Evolutionary conservation across 1,140 invertebrate species (phyloP), one percentile per base, ranked within the genome.

Genomic region (Aleiodes sp.): DNA sequence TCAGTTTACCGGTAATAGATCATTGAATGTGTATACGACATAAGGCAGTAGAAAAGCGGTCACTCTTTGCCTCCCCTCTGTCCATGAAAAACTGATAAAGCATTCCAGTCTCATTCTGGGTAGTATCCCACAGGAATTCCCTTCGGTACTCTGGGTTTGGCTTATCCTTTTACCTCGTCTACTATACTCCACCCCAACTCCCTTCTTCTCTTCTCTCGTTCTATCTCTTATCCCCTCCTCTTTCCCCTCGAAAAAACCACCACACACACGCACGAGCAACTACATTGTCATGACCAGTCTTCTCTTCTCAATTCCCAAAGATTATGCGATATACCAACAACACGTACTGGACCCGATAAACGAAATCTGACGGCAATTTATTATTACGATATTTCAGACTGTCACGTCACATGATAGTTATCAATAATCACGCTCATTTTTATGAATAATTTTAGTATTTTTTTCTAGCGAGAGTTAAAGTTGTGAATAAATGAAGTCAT

Each of bases 161-260:
- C 46, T 52, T 52, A 52, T 52, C 46, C 46, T 52, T 52, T 52
- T 52, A 52, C 46, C 46, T 52, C 12, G 46, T 52, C 46, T 52
- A 24, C n/a, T n/a, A n/a, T n/a, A n/a, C 46, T 52, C 26, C 46
- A 26, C 46, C 46, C 46, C 21, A 24, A 12, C 46, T 52, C 46
- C 21, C 46, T 43, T 24, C 19, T 24, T 52, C 19, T 2, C 26
- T 52, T 52, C 46, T 52, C 46, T 52, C 46, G 19, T 24, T 24
- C 46, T 21, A 24, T 24, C 26, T 9, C 12, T 24, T 12, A 6
- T 21, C 21, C 46, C 46, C 46, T 12, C 16, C 21, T 2, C 12
- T 52, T 52, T 52, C 12, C 21, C 46, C 46, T 52, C n/a, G n/a
- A n/a, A n/a, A 52, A 24, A 52, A 52, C 21, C 16, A 16, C 41